Base-by-base conservation (phyloP, 1,140 invertebrate genomes). In the Thaumatotibia leucotreta region DNA sequence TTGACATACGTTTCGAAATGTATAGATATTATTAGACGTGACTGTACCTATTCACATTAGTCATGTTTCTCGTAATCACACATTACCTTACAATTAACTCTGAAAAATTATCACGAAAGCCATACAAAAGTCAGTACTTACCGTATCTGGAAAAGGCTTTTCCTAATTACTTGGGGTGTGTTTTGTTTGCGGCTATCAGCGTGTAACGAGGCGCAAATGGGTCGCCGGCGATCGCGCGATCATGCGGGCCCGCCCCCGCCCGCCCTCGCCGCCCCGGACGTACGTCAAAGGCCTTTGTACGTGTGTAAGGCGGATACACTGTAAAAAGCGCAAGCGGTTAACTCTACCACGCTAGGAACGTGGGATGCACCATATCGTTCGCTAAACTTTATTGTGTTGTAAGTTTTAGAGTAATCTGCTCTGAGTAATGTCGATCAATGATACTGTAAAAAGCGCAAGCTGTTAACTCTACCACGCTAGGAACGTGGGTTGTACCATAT, bases 141-240 rank as follows among this genome's bases (percentile, higher is more conserved):
- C 83, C 77, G 76, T 90, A 88, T 88, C 88, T 90, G 84, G 80
- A 88, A 88, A 90, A 90, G 86, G 86, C 88, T 88, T 90, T 88
- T 77, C 86, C 86, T 90, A 90, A 90, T 90, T 90, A 88, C 85
- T 89, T 86, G 77, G 84, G 84, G 85, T 86, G 74, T 79, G 85
- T 89, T 88, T 89, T 90, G 88, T 90, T 84, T 89, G 86, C 85
- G 79, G 86, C 86, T 90, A 90, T 90, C 88, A 73, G 86, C 76
- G 88, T 85, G 86, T 88, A 90, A 85, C 86, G 86, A 86, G 88
- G 81, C 84, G 84, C 86, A 88, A 88, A 88, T 88, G 85, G 88
- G 84, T 88, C 82, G 80, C 77, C 80, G 76, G 79, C 72, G 87
- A 89, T 89, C 84, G 82, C 75, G 74, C 86, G 83, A 89, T 89